Base-by-base conservation (phyloP, 92 coral and sea anemone genomes). In the Bergia sp. region DNA sequence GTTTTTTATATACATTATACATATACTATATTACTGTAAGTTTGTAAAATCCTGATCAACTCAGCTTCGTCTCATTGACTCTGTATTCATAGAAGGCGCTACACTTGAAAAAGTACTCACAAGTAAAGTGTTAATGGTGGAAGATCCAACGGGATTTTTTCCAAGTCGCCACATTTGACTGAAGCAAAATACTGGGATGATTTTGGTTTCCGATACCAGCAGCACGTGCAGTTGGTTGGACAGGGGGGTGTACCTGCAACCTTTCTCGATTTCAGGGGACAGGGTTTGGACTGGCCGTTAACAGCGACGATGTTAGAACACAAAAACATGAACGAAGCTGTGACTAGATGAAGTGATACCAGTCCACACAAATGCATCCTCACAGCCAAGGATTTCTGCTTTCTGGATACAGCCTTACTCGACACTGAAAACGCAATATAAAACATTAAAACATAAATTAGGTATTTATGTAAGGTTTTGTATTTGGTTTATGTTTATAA, bases 101-200 rank as follows among this genome's bases (percentile, higher is more conserved):
- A 29, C 29, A 29, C 29, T 29, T 29, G 29, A 29, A 29, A 29
- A 29, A 29, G 42, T 74, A 74, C 79, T 74, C 47, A 74, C 79
- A 74, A 74, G 44, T 74, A 74, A 39, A 74, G 79, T 13, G 45
- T 74, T 42, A 74, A 6, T 12, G 79, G 79, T 37, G 79, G 79
- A 40, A 74, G 79, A 74, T 74, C n/a, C 79, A 38, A 20, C 44
- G 79, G 79, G 9, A 74, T 23, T 18, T 74, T 47, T 16, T 38
- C n/a, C 10, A 74, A n/a, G 23, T 40, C 12, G 3, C 5, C 0
- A 4, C 79, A 74, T 5, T 23, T 38, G 47, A 74, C 45, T 9
- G 79, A 38, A 3, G 79, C 79, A 39, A 13, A 74, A 37, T 37
- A 74, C 79, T 38, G 5, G 44, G 42, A 38, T 16, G 79, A 39